These are phyloP conservation scores for Cantharis rufa DNA, from an alignment of 2,888 invertebrate species.

Conservation along the genomic window DNA sequence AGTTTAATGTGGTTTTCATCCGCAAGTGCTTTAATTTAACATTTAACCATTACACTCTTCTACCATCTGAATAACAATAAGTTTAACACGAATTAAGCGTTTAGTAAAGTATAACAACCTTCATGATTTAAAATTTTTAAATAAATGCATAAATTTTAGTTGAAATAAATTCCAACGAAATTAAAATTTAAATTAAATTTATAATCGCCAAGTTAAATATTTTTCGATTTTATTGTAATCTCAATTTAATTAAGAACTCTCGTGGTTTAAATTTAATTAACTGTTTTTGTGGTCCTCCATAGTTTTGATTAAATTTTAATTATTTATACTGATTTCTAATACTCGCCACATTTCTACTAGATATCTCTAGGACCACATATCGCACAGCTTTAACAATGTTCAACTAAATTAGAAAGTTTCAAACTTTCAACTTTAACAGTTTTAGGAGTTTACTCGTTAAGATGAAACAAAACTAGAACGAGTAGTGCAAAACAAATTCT, in stretches of 20 bases:
- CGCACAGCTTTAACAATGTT: conserved; percentile 3
- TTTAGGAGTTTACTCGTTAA: conserved; percentile 11
- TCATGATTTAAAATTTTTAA: neutral
- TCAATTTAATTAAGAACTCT: neutral
- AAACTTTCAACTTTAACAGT: conserved; percentile 13
- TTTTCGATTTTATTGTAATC: neutral
- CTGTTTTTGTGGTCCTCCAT: neutral
- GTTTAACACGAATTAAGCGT: neutral
- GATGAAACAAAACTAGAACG: conserved; percentile 17
- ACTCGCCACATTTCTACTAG: neutral
- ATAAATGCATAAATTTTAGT: neutral
- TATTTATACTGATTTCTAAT: conserved; percentile 3
- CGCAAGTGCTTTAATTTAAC: neutral
- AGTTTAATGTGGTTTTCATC: neutral
- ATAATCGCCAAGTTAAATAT: neutral
- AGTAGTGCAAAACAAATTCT: conserved; percentile 8
- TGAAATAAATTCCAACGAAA: neutral
- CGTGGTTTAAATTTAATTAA: neutral
- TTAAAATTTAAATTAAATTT: neutral
- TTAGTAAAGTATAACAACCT: neutral
- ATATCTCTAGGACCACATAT: neutral
- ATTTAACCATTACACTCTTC: neutral
- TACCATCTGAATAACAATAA: neutral
- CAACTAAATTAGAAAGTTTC: conserved; percentile 15
- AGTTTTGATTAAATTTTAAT: conserved; percentile 4